Base-by-base conservation (phyloP, 2,113 vertebrate genomes). In the Charina bottae region DNA sequence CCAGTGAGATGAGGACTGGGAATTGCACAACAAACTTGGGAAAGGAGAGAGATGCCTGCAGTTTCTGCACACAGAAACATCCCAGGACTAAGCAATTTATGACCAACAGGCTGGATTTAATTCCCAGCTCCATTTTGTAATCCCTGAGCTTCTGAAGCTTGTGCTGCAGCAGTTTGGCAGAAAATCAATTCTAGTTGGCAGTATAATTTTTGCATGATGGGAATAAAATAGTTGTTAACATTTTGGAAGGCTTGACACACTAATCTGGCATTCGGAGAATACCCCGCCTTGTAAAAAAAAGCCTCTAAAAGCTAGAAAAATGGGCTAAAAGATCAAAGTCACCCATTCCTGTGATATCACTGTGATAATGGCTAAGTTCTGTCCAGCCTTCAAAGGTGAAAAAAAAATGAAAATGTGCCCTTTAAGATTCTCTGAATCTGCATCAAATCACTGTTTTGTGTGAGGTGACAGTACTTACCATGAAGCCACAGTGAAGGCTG, bases 131-230 rank as follows among this genome's bases (percentile, higher is more conserved):
- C 72, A 78, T 78, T 78, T 37, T 42, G 17, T 78, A 21, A 15
- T 21, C 72, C 72, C 72, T 37, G 72, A 78, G 72, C 17, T 78
- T 78, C 72, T 78, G 68, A 37, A 21, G 33, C 17, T 37, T 78
- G 68, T 37, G 68, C 33, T 78, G 33, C 37, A 37, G 68, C 68
- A 37, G 1, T 78, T 78, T 78, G 72, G 72, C 72, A 78, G 72
- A 78, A 78, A 78, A 78, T 78, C 72, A 78, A 78, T 78, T 78
- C 72, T 78, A 78, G 72, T 78, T 78, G 72, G 72, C 72, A 78
- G 33, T 42, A 78, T 78, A 21, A 78, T 37, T 78, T 78, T 78
- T 78, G 72, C 72, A 78, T 78, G 72, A 33, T 37, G 33, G 72
- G 72, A 78, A 78, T 78, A 78, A 78, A 78, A 37, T 78, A 78